Evolutionary conservation across 1,140 invertebrate genomes (phyloP), one percentile per base, ranked within the genome.

Genomic region (Euschistus heros): DNA sequence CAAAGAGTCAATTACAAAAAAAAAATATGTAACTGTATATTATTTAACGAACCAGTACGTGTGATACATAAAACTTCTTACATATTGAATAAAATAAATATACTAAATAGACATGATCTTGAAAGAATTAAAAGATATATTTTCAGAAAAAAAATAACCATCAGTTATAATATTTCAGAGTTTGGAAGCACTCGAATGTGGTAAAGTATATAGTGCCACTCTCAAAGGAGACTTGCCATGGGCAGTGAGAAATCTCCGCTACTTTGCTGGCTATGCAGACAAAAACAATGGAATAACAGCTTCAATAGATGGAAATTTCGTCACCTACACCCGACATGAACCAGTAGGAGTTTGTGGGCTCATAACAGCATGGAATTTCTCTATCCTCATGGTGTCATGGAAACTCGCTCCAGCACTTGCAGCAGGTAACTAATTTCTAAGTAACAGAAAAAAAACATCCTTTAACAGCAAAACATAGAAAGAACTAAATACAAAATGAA

Each of bases 351-450:
- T 99, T 14, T 95, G 92, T 76, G 96, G 89, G 0, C 80, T 97
- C 47, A 88, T 98, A 22, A 97, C 95, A 5, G 95, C 95, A 0
- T 98, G 95, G 96, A 98, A 98, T 74, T 99, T 97, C 74, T 94
- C 95, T 0, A 74, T 98, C 10, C 86, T 97, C 82, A 98, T 99
- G 94, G 79, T 95, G n/a, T 92, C 94, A 0, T 98, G 94, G 94
- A 98, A 99, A 74, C 87, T 98, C 81, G 95, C 92, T 0, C 94
- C 96, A 0, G 97, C 95, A 68, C 78, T 99, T 20, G 90, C 93
- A 0, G 91, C 91, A 20, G 94, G 95, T 14, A 98, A 97, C n/a
- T n/a, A n/a, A n/a, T n/a, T n/a, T n/a, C n/a, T n/a, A n/a, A n/a
- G n/a, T n/a, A n/a, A 18, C 18, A 47, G 18, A 22, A 60, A 60